Base-by-base conservation (phyloP, 2,888 invertebrate species). In the Prosapia bicincta region DNA sequence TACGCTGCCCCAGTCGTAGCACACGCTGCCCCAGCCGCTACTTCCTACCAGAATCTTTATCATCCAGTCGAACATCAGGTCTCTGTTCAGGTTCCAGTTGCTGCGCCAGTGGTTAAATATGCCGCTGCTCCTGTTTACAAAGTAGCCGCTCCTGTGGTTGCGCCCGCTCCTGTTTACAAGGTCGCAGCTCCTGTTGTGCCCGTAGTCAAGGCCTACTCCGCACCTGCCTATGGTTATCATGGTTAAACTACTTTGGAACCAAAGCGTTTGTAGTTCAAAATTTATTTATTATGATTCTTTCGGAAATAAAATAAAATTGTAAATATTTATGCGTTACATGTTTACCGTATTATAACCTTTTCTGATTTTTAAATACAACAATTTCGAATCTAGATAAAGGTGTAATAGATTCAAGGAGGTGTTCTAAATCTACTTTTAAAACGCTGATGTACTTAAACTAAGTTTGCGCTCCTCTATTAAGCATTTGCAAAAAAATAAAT, bases 21-120 rank as follows among this genome's bases (percentile, higher is more conserved):
- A 2, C 26, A 26, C n/a, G 67, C 67, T 67, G 67, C 67, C 2
- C 67, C 67, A n/a, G 26, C n/a, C 67, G 67, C 67, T 67, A 54
- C 54, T 10, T 54, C 54, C 54, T 54, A 20, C 54, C 54, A 54
- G 54, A 54, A 9, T 20, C 20, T 54, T 9, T 54, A 54, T 9
- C 54, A 54, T 54, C 54, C 54, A 1, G 54, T 54, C 20, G 54
- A 54, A 9, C 54, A 54, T 54, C 54, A 54, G 20, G 54, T 9
- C 54, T 20, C n/a, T 5, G n/a, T 20, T 20, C n/a, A 54, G 9
- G 54, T 54, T 54, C 54, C 54, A 20, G 54, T 54, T 20, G 54
- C 54, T 20, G 54, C 54, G 20, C 54, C 54, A 5, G 54, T 54
- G 3, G 54, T 54, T 6, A 54, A 54, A 20, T 38, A 38, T 10